Percentiles rank a stretch among this genome's conserved stretches.
Evolutionary conservation across 2,797 vertebrate species (phyloP).

Genomic region (Picus viridis): DNA sequence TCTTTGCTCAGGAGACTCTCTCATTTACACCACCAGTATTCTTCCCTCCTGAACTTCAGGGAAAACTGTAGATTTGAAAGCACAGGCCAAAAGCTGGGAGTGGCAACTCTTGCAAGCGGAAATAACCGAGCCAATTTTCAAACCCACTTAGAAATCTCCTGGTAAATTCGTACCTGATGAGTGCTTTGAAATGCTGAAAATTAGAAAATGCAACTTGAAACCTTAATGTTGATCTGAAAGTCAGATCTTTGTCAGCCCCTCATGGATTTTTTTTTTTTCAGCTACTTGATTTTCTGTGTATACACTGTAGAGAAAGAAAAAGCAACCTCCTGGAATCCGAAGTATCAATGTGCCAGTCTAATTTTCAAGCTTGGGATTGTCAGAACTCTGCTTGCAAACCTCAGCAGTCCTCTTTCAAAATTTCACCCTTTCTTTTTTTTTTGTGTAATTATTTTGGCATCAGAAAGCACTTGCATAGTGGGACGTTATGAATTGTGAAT

Average conservation of each 20-base stretch:
- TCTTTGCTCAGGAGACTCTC: not conserved
- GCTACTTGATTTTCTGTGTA: not conserved
- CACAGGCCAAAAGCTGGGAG: not conserved
- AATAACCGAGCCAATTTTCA: not conserved
- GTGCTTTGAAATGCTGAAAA: not conserved
- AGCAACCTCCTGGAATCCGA: not conserved
- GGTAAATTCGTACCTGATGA: not conserved
- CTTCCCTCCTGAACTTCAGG: not conserved
- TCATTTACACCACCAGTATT: not conserved
- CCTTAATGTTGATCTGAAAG: not conserved
- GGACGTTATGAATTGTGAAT: not conserved
- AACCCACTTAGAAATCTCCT: not conserved
- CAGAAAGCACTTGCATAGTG: not conserved
- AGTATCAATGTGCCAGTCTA: not conserved
- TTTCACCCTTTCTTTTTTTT: not conserved
- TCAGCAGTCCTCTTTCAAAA: not conserved
- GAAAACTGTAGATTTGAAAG: not conserved
- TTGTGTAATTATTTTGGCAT: not conserved
- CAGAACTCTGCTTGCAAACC: not conserved
- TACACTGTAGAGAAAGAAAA: not conserved
- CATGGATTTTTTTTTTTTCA: not conserved
- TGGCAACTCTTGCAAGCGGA: not conserved
- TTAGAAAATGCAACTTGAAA: not conserved
- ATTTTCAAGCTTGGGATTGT: not conserved
- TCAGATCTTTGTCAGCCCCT: not conserved